Percentiles rank a stretch among this genome's conserved stretches.
Evolutionary conservation across 2,888 invertebrate species (phyloP).

Genomic region (Drosophila merina): DNA sequence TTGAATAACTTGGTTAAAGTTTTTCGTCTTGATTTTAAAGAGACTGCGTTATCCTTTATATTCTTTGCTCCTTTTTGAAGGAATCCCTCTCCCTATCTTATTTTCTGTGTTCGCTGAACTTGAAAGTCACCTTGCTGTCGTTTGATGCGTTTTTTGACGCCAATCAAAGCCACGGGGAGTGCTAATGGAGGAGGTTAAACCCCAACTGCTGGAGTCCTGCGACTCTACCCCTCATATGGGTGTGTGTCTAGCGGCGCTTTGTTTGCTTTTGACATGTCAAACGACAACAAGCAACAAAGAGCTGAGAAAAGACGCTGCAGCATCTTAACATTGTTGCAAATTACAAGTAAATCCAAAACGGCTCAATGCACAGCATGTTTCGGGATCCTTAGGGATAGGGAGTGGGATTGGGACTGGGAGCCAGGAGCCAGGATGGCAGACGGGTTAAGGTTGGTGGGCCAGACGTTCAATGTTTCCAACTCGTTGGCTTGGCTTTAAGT

Average conservation of each 20-base stretch:
- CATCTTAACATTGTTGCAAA: constrained; percentile 68
- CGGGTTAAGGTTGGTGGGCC: constrained; percentile 42
- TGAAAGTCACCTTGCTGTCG: constrained; percentile 68
- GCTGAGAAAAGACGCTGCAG: constrained; percentile 27
- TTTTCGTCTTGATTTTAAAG: constrained; percentile 14
- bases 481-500: constrained; percentile 66
- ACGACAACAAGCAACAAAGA: constrained; percentile 56
- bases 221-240: neutral
- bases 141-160: constrained; percentile 72
- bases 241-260: constrained; percentile 46
- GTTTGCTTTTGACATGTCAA: constrained; percentile 61
- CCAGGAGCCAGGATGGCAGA: neutral
- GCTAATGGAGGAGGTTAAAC: constrained; percentile 13
- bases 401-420: neutral
- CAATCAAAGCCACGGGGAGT: constrained; percentile 62
- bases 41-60: neutral
- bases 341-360: constrained; percentile 61
- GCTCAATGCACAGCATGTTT: constrained; percentile 61
- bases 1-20: constrained; percentile 8
- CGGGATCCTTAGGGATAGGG: neutral
- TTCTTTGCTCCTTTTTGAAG: neutral
- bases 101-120: constrained; percentile 54
- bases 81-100: too few relatives aligned
- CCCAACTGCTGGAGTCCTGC: neutral
- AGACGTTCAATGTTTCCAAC: constrained; percentile 70